Evolutionary conservation across 2,113 vertebrate species (phyloP), one percentile per base, ranked within the genome.

Genomic region (Aphyosemion australe): DNA sequence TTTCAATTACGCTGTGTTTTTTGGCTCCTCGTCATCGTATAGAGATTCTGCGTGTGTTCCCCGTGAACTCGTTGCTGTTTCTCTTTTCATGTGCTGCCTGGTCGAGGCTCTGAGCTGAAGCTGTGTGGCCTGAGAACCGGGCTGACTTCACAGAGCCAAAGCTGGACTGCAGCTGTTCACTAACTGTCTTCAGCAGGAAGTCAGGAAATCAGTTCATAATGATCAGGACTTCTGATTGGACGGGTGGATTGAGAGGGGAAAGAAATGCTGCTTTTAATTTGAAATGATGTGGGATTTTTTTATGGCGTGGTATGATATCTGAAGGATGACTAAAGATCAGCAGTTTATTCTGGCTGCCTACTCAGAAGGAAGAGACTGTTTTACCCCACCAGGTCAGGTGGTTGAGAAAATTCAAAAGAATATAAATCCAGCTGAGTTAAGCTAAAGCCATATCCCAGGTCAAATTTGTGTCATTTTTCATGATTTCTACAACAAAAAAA

Each of bases 1-100:
- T 90, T 86, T 76, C 60, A 77, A 88, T 89, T 89, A 88, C 56
- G 58, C 46, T 88, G 82, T 88, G 73, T 85, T 84, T 66, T 88
- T 87, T 91, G 86, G 88, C 88, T 76, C 47, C 56, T 32, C 1
- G 56, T 70, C 62, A 52, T 63, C 34, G 26, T 26, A 4, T 26
- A 16, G 84, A 78, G 83, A 60, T 57, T 74, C 48, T 76, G 78
- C 80, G 69, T 82, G 72, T 73, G 72, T 86, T 83, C 74, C 66
- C 80, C 82, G 57, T 76, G 71, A 83, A 83, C 72, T 74, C 47
- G 1, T 68, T 78, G 59, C 63, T 72, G 56, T 66, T 80, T 65
- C 69, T 78, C 64, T 72, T 78, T 80, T 83, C 74, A 73, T 72
- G 60, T 60, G 76, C 83, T 78, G 61, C 79, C 45, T 76, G 67